Percentiles rank a stretch among this genome's conserved stretches.
phyloP scores from a whole-genome alignment of 2,113 vertebrate genomes.

The Chaenogobius annularis region DNA sequence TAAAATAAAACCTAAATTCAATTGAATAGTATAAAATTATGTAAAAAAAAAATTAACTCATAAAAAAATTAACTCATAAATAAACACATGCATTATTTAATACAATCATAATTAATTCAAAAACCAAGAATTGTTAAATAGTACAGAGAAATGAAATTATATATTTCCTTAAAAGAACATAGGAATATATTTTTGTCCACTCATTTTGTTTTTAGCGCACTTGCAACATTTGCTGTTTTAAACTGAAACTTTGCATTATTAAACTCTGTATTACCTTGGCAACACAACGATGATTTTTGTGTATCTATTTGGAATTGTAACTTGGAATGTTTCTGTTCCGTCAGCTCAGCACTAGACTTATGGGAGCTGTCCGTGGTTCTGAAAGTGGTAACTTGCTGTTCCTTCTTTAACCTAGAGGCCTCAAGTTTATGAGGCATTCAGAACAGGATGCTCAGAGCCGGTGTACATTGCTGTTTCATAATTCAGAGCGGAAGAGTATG shows the following conservation, averaged over 20 bases:
- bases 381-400: slow-evolving; percentile 13
- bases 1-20: no score
- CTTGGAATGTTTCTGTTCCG: not conserved
- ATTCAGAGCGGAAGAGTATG: slow-evolving; percentile 11
- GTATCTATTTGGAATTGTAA: not conserved
- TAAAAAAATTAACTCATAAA: no score
- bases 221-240: not conserved
- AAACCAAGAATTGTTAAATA: no score
- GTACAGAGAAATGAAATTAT: no score
- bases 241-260: not conserved
- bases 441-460: not conserved
- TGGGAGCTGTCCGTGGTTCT: slow-evolving; percentile 52
- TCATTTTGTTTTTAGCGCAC: not conserved
- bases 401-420: not conserved
- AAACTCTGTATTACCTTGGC: not conserved
- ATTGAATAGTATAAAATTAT: no score
- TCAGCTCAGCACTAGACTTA: no score
- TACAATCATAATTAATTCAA: no score
- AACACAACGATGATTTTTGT: no score
- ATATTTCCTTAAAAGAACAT: no score
- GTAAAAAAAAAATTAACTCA: no score
- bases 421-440: not conserved
- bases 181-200: not conserved
- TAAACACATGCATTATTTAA: no score
- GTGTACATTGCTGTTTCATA: slow-evolving; percentile 7